These are phyloP conservation scores for Spicauda simplicius DNA, from an alignment of 2,888 invertebrate species.

Conservation along the genomic window DNA sequence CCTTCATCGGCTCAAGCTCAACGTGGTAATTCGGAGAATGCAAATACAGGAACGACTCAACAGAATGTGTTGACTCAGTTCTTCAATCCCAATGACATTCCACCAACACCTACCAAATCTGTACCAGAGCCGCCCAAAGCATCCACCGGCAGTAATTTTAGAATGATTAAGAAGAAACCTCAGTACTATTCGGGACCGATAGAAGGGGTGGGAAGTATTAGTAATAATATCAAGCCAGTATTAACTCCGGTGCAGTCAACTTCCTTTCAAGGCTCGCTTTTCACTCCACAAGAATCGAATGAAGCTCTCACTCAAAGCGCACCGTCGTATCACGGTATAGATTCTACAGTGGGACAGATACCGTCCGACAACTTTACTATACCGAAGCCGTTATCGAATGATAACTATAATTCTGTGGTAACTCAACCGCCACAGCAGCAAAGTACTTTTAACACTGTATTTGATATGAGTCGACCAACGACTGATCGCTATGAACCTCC, in stretches of 20 bases:
- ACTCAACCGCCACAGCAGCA: not conserved
- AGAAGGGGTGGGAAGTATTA: constrained; percentile 70
- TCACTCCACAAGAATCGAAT: constrained; percentile 56
- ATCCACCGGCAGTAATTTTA: constrained; percentile 57
- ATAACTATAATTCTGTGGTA: constrained; percentile 38
- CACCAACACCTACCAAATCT: not conserved
- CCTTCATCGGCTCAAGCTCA: constrained; percentile 28
- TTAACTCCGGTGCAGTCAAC: constrained; percentile 54
- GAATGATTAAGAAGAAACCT: constrained; percentile 73
- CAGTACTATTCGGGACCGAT: constrained; percentile 81
- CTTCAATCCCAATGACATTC: constrained; percentile 21
- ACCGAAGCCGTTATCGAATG: constrained; percentile 2
- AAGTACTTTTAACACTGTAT: constrained; percentile 61
- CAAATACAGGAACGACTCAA: constrained; percentile 11
- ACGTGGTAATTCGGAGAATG: not conserved
- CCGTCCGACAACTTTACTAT: constrained; percentile 46
- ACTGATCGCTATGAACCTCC: constrained; percentile 58
- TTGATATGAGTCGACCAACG: constrained; percentile 68
- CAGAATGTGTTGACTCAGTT: constrained; percentile 28
- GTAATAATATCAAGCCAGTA: constrained; percentile 68
- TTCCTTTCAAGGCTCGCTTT: constrained; percentile 62
- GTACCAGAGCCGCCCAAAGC: constrained; percentile 69
- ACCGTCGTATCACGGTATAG: not conserved
- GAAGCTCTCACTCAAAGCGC: constrained; percentile 32
- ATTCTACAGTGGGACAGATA: constrained; percentile 23